Base-by-base conservation (phyloP, 2,888 invertebrate genomes). In the Idaea biselata region DNA sequence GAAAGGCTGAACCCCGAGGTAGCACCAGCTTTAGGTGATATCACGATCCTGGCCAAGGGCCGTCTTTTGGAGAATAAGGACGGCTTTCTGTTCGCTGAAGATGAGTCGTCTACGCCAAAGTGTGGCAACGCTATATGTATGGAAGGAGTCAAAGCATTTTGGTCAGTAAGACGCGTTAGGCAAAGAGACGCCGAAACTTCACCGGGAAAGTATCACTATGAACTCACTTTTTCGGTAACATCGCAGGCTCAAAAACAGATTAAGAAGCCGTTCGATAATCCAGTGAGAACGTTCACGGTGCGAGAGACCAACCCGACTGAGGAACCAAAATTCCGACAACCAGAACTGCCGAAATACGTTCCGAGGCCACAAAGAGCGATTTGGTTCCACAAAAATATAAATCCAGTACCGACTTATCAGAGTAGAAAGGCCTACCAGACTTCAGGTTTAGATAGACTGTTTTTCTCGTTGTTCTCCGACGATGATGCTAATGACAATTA, bases 161-260 rank as follows among this genome's bases (percentile, higher is more conserved):
- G 96, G 96, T 94, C 94, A 0, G 95, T 96, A 4, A 95, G 95
- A 82, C 93, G 95, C 60, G 93, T 95, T 60, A 86, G 95, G 56
- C 96, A 96, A 79, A 91, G 94, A 63, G 94, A 94, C 72, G 80
- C 82, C 0, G 92, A 78, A 84, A 89, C 76, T 1, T 71, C 83
- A 54, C 87, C 82, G 0, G 92, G 89, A 5, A 93, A 91, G 71
- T 89, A 91, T 69, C 87, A 90, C 70, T 95, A 95, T 75, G 96
- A 96, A 81, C 83, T 95, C 68, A 95, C 95, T 75, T 95, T 95
- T 75, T 95, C 94, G 4, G 93, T 96, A 1, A 82, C 82, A 57
- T 88, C 91, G 7, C 94, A 94, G 61, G 93, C 94, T 2, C 86
- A 93, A n/a, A 88, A 86, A 63, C 86, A 86, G 62, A 79, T 83